These are phyloP conservation scores for Mesopsocus fuscifrons DNA, from an alignment of 2,888 invertebrate species.

Conservation along the genomic window DNA sequence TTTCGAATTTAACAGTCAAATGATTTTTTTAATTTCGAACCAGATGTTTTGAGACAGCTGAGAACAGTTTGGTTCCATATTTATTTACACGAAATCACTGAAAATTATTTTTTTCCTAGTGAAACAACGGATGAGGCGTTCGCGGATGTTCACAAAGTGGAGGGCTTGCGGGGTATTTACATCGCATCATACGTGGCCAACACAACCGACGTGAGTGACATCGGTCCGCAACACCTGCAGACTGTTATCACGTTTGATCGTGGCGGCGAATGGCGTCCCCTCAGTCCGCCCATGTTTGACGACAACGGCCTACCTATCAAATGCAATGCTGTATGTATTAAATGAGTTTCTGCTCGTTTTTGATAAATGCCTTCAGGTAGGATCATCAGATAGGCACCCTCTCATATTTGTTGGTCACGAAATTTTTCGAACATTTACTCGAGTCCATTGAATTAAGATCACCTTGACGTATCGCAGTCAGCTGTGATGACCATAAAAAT, in stretches of 20 bases:
- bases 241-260: conserved; percentile 74
- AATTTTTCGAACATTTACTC: not conserved
- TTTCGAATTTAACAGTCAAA: no score
- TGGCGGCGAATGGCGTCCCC: conserved; percentile 62
- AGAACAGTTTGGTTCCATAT: no score
- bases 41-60: no score
- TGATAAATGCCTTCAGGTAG: not conserved
- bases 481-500: no score
- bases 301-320: conserved; percentile 44
- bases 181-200: conserved; percentile 60
- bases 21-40: no score
- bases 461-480: no score
- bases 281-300: conserved; percentile 50
- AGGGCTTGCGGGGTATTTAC: conserved; percentile 72
- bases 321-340: conserved; percentile 32
- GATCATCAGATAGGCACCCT: not conserved
- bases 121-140: conserved; percentile 63
- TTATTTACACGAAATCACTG: no score
- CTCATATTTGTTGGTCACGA: not conserved
- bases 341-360: not conserved
- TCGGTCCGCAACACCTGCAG: conserved; percentile 54
- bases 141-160: conserved; percentile 72
- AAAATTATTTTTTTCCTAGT: no score
- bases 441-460: no score
- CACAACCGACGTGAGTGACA: conserved; percentile 23